Percentiles rank a stretch among this genome's conserved stretches.
Conservation (phyloP, 2,888 invertebrate species). For the Dioctria rufipes region DNA sequence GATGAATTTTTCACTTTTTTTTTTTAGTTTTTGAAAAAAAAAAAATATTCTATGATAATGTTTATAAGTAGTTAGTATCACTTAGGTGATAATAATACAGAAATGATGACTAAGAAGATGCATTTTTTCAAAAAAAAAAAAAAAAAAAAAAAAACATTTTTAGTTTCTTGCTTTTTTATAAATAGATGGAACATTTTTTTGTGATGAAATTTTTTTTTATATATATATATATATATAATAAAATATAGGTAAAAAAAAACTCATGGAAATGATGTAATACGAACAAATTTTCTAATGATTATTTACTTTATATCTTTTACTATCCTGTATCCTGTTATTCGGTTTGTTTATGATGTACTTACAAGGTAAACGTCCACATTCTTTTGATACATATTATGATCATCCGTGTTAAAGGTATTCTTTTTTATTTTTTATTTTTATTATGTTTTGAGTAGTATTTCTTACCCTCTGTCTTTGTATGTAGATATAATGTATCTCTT, state of each 20-base stretch:
- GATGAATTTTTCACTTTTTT: neutral
- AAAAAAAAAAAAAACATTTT: neutral
- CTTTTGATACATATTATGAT: neutral
- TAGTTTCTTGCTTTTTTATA: slow-evolving; percentile 19
- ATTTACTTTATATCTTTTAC: slow-evolving; percentile 37
- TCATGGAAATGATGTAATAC: slow-evolving; percentile 63
- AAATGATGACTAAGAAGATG: slow-evolving; percentile 46
- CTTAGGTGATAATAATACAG: slow-evolving; percentile 19
- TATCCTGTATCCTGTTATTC: slow-evolving; percentile 7
- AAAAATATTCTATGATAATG: neutral
- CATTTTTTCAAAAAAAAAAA: slow-evolving; percentile 25
- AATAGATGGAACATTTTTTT: slow-evolving; percentile 21
- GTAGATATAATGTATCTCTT: neutral
- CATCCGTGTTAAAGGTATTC: neutral
- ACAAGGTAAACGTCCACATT: slow-evolving; percentile 24
- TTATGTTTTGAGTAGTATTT: neutral
- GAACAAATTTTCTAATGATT: slow-evolving; percentile 58
- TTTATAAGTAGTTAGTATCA: slow-evolving; percentile 17
- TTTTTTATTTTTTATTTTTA: slow-evolving; percentile 15
- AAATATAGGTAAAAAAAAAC: slow-evolving; percentile 58
- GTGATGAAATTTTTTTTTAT: no score
- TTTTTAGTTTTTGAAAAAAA: neutral
- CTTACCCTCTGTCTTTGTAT: neutral
- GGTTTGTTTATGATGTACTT: slow-evolving; percentile 24
- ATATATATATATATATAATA: slow-evolving; percentile 10